A percentile compares a stretch with the other conserved stretches of the same genome.
These are phyloP conservation scores for Hydractinia echinata DNA, from an alignment of 30 jellyfish, hydroid and myxozoan genomes.

Conservation along the genomic window DNA sequence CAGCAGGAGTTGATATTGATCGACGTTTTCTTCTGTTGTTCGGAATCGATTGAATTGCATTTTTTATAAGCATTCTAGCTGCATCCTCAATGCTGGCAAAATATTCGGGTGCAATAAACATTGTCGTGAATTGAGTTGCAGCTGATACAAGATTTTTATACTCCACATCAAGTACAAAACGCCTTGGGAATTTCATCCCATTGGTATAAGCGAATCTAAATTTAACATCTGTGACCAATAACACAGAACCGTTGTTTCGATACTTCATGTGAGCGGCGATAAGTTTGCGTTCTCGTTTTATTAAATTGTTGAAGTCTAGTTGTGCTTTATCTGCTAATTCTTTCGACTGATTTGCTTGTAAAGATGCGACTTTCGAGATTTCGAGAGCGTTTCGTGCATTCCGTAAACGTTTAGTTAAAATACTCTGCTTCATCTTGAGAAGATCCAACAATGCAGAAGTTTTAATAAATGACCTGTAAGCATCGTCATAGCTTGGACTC, in stretches of 20 bases:
- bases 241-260: background rate
- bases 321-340: background rate
- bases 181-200: slow-evolving; percentile 26
- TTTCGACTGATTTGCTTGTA: slow-evolving; percentile 2
- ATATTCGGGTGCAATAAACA: slow-evolving; percentile 19
- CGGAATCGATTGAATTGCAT: background rate
- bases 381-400: background rate
- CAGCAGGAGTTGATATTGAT: slow-evolving; percentile 15
- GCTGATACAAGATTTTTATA: slow-evolving; percentile 18
- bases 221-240: slow-evolving; percentile 11
- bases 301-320: background rate
- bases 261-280: background rate
- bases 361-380: background rate
- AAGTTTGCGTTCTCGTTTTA: background rate
- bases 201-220: slow-evolving; percentile 15
- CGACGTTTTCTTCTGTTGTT: slow-evolving; percentile 36
- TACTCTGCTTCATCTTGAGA: background rate
- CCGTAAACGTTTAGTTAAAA: background rate
- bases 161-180: slow-evolving; percentile 29
- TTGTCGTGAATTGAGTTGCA: background rate
- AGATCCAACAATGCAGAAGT: background rate
- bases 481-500: background rate
- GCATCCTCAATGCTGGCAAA: slow-evolving; percentile 36
- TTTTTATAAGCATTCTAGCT: slow-evolving; percentile 12
- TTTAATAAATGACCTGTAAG: background rate